These are phyloP conservation scores for Ceraclea dissimilis DNA, from an alignment of 2,888 invertebrate species.

Conservation along the genomic window DNA sequence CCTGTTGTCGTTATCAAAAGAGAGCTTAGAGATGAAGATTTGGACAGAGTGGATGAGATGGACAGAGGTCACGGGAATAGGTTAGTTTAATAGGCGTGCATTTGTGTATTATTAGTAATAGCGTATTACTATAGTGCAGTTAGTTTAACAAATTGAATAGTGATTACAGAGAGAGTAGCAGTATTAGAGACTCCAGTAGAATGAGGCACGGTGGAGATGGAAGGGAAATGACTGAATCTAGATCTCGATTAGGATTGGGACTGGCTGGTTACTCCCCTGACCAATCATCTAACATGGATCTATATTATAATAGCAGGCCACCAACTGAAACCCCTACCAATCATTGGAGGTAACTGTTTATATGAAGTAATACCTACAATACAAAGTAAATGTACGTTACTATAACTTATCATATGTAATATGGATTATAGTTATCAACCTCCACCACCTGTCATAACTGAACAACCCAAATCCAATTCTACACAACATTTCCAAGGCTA, in stretches of 20 bases:
- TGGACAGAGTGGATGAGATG: constrained; percentile 45
- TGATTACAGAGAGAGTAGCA: neutral
- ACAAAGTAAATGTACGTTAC: no score
- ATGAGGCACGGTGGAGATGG: constrained; percentile 64
- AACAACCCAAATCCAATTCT: constrained; percentile 72
- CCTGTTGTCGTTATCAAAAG: constrained; percentile 88
- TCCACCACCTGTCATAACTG: constrained; percentile 83
- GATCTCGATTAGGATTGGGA: constrained; percentile 66
- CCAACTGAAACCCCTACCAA: constrained; percentile 50
- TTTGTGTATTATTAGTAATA: no score
- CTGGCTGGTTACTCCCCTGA: constrained; percentile 59
- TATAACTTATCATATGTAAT: no score
- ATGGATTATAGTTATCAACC: constrained; percentile 57
- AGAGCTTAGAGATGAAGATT: constrained; percentile 77
- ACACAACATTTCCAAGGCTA: constrained; percentile 82
- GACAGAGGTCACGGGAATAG: constrained; percentile 33
- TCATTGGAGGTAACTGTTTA: constrained; percentile 42
- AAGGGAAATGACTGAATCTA: constrained; percentile 68
- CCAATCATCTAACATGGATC: constrained; percentile 58
- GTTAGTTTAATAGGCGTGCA: constrained; percentile 12
- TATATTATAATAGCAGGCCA: constrained; percentile 76
- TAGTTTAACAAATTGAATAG: neutral
- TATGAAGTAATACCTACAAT: no score
- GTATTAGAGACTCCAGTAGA: constrained; percentile 41
- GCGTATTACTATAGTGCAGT: no score